A percentile compares a stretch with the other conserved stretches of the same genome.
Conservation (phyloP, 2,113 vertebrate genomes). For the Kryptolebias marmoratus region DNA sequence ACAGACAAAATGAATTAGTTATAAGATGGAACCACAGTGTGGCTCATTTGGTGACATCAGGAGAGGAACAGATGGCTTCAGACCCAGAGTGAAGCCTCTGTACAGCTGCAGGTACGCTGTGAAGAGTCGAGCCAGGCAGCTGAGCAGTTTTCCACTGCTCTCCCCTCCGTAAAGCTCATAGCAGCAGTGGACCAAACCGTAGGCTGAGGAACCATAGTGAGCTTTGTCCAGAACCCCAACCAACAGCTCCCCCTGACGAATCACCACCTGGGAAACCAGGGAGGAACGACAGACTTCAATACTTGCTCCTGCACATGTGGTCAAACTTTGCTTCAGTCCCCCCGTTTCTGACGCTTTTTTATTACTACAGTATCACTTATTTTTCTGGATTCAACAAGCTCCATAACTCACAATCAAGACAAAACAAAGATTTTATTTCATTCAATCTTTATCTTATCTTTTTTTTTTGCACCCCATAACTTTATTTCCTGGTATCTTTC, state of each 20-base stretch:
- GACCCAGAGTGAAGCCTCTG: conserved; percentile 95
- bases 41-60: neutral
- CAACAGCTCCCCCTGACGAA: conserved; percentile 89
- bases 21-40: neutral
- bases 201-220: conserved; percentile 95
- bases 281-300: too few relatives aligned
- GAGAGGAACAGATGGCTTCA: neutral
- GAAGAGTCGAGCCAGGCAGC: conserved; percentile 93
- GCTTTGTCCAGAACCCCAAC: conserved; percentile 96
- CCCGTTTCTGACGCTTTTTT: neutral
- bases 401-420: too few relatives aligned
- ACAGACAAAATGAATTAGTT: neutral
- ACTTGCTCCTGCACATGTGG: too few relatives aligned
- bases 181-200: conserved; percentile 95
- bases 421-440: too few relatives aligned
- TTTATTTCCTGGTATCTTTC: neutral
- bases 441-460: too few relatives aligned
- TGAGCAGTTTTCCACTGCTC: conserved; percentile 91
- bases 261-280: conserved; percentile 84
- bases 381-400: neutral
- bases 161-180: conserved; percentile 94
- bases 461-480: too few relatives aligned
- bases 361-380: neutral
- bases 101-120: conserved; percentile 96
- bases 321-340: too few relatives aligned